phyloP scores from a whole-genome alignment of 1,140 invertebrate species.

The Cydia strobilella region DNA sequence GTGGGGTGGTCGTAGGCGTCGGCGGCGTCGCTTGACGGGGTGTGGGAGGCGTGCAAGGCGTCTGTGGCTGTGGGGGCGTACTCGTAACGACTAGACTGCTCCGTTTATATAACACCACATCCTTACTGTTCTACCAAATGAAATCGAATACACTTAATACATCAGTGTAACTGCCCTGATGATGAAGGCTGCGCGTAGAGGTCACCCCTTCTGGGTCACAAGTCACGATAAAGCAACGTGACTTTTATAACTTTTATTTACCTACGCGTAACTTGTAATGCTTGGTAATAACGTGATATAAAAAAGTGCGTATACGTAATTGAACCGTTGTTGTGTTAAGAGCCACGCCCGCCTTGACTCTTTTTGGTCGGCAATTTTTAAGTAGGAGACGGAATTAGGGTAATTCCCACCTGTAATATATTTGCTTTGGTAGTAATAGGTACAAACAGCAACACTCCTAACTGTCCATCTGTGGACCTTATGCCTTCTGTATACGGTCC shows the following conservation, averaged over 20 bases:
- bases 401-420: too few relatives aligned
- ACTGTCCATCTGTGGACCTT: too few relatives aligned
- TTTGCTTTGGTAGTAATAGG: too few relatives aligned
- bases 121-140: not conserved
- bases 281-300: slow-evolving; percentile 20
- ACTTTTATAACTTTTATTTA: slow-evolving; percentile 18
- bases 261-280: slow-evolving; percentile 7
- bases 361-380: not conserved
- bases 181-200: slow-evolving; percentile 24
- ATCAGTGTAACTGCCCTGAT: slow-evolving; percentile 1
- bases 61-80: slow-evolving; percentile 10
- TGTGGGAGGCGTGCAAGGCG: slow-evolving; percentile 9
- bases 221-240: slow-evolving; percentile 20
- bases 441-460: too few relatives aligned
- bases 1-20: slow-evolving; percentile 21
- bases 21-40: not conserved
- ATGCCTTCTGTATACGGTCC: too few relatives aligned
- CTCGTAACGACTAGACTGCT: not conserved
- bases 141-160: not conserved
- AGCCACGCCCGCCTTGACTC: not conserved
- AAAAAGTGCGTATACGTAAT: not conserved
- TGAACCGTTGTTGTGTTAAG: not conserved
- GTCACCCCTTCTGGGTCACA: slow-evolving; percentile 25
- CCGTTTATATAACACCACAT: slow-evolving; percentile 9
- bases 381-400: not conserved